Conservation (phyloP, 2,888 invertebrate genomes). For the Xanthorhoe designata region DNA sequence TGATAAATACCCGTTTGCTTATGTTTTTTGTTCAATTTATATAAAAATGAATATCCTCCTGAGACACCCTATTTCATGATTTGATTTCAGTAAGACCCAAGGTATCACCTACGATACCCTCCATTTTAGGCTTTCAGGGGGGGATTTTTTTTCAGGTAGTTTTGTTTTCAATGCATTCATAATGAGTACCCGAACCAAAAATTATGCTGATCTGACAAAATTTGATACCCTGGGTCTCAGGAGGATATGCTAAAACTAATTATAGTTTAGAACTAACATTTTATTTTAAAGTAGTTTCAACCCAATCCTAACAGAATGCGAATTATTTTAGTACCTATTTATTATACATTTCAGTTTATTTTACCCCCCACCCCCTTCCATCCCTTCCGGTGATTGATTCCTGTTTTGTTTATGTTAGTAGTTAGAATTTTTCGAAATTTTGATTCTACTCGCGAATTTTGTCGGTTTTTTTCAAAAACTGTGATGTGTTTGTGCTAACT, state of each 20-base stretch:
- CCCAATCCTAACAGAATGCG: slow-evolving; percentile 78
- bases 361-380: slow-evolving; percentile 57
- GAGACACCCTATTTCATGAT: no score
- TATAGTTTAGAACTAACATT: slow-evolving; percentile 52
- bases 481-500: slow-evolving; percentile 76
- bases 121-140: background rate
- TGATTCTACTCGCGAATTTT: slow-evolving; percentile 26
- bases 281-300: slow-evolving; percentile 54
- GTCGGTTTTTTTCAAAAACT: slow-evolving; percentile 39
- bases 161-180: background rate
- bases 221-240: background rate
- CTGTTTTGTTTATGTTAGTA: slow-evolving; percentile 41
- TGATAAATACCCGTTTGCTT: no score
- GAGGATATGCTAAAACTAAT: slow-evolving; percentile 41
- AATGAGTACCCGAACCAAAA: background rate
- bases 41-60: no score
- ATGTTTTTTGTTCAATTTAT: no score
- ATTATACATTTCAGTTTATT: slow-evolving; percentile 86
- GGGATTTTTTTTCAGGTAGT: background rate
- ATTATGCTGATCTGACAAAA: background rate
- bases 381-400: slow-evolving; percentile 68
- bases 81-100: background rate
- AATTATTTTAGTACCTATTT: slow-evolving; percentile 74
- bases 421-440: slow-evolving; percentile 37
- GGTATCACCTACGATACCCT: background rate